Evolutionary conservation across 2,113 vertebrate genomes (phyloP), one percentile per base, ranked within the genome.

Genomic region (Tapirus terrestris): DNA sequence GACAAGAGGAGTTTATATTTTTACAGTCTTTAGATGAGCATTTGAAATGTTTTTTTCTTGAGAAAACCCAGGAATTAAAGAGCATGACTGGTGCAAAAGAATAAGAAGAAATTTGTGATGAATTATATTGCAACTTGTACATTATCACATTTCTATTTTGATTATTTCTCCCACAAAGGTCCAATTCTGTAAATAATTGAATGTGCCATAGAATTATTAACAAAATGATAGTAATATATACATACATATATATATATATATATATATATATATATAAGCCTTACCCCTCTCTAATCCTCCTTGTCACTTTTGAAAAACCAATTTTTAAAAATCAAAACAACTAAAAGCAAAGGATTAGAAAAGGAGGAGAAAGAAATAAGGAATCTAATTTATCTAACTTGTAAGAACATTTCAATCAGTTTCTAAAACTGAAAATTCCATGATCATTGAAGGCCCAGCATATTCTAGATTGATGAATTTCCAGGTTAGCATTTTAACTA

Each of bases 241-340:
- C 20, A 23, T 51, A 84, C 43, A 63, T 23, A 23, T 51, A 84
- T 51, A 63, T 23, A 23, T 51, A 84, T 51, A 84, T 51, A 63
- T 23, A 23, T 51, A 84, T 39, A 51, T 48, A 80, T 33, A 6
- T 51, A 63, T 23, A 23, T 51, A 84, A 73, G 8, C 3, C 17
- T 92, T 21, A 58, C 2, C 3, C 18, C n/a, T 70, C 9, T 70
- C 11, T 94, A 77, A 75, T 51, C 1, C 3, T n/a, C 7, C 9
- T 70, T 65, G 60, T 92, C 2, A n/a, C 13, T 85, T 91, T 70
- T 80, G 16, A n/a, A n/a, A 85, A 89, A 60, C 1, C 3, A 36
- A 60, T 58, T 92, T 96, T 17, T 70, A 81, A 89, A 89, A 75
- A 67, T 33, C 14, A 48, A 91, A 84, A 76, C 4, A 81, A 76